Evolutionary conservation across 2,888 invertebrate species (phyloP).

Genomic region (Rhingia rostrata): DNA sequence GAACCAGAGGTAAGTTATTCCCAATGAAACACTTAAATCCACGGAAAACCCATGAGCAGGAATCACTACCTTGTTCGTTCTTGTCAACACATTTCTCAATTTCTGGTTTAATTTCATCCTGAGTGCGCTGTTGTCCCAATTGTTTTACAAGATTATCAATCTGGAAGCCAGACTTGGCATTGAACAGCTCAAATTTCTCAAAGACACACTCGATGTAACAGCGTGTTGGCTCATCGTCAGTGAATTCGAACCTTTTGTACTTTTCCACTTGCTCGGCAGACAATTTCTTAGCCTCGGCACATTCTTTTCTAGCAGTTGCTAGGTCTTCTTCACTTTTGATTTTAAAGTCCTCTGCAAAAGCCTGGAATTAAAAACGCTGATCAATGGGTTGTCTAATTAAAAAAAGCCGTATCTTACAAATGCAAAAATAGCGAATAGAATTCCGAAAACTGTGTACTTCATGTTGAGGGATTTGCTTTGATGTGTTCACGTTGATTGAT

Average conservation of each 20-base stretch:
- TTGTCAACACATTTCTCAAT: constrained; percentile 82
- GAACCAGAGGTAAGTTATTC: constrained; percentile 82
- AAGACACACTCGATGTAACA: constrained; percentile 82
- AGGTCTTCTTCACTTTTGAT: constrained; percentile 81
- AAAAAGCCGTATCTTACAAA: constrained; percentile 77
- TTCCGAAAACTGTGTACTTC: constrained; percentile 79
- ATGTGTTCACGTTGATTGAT: constrained; percentile 60
- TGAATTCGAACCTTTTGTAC: constrained; percentile 82
- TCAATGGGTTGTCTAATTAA: neutral
- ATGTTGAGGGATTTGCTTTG: constrained; percentile 76
- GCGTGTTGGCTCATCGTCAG: constrained; percentile 82
- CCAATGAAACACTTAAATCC: constrained; percentile 82
- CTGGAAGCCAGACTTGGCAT: constrained; percentile 81
- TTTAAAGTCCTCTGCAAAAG: constrained; percentile 80
- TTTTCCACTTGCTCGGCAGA: constrained; percentile 80
- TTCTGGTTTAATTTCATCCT: constrained; percentile 80
- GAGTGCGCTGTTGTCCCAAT: constrained; percentile 81
- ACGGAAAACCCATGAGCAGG: constrained; percentile 81
- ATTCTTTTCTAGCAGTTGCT: constrained; percentile 80
- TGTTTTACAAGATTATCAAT: constrained; percentile 81
- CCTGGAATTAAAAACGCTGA: constrained; percentile 73
- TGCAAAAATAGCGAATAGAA: constrained; percentile 80
- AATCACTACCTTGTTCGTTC: constrained; percentile 80
- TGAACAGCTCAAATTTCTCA: constrained; percentile 82
- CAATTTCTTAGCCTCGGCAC: constrained; percentile 80